Percentiles rank a stretch among this genome's conserved stretches.
These are phyloP conservation scores for Sinocyclocheilus grahami DNA, from an alignment of 2,113 vertebrate species.

Conservation along the genomic window DNA sequence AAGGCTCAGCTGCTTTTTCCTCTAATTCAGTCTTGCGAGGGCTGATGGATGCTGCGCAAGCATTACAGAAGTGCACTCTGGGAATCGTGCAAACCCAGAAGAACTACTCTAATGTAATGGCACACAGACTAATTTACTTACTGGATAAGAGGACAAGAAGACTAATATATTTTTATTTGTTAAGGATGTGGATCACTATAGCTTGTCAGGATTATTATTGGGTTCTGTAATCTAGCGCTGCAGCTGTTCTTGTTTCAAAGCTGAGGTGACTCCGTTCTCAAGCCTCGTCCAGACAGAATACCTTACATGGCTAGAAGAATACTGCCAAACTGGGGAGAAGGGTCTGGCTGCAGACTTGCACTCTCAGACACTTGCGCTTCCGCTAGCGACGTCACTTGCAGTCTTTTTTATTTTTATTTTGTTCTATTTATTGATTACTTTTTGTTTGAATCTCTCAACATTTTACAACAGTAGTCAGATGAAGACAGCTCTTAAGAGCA, in stretches of 20 bases:
- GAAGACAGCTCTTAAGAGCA: background rate
- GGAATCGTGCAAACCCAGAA: conserved; percentile 43
- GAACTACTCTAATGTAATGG: conserved; percentile 47
- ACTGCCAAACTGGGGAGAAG: conserved; percentile 18
- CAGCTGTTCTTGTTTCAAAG: conserved; percentile 34
- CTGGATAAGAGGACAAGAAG: conserved; percentile 16
- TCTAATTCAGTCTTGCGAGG: conserved; percentile 25
- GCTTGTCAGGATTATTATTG: background rate
- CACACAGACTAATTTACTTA: conserved; percentile 33
- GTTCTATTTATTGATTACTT: no score
- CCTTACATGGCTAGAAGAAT: conserved; percentile 68
- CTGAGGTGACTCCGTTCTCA: conserved; percentile 45
- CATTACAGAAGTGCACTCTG: conserved; percentile 57
- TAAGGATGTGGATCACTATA: background rate
- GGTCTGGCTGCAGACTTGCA: no score
- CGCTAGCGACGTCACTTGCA: no score
- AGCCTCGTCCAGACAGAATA: conserved; percentile 45
- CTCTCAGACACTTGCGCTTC: no score
- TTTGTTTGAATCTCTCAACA: no score
- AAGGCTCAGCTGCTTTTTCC: conserved; percentile 68
- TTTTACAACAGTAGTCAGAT: background rate
- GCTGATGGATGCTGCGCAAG: conserved; percentile 63
- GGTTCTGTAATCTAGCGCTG: background rate
- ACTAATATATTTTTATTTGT: conserved; percentile 20
- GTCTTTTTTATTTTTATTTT: no score